These are phyloP conservation scores for Leptinotarsa haldemani DNA, from an alignment of 2,888 invertebrate genomes.

Conservation along the genomic window DNA sequence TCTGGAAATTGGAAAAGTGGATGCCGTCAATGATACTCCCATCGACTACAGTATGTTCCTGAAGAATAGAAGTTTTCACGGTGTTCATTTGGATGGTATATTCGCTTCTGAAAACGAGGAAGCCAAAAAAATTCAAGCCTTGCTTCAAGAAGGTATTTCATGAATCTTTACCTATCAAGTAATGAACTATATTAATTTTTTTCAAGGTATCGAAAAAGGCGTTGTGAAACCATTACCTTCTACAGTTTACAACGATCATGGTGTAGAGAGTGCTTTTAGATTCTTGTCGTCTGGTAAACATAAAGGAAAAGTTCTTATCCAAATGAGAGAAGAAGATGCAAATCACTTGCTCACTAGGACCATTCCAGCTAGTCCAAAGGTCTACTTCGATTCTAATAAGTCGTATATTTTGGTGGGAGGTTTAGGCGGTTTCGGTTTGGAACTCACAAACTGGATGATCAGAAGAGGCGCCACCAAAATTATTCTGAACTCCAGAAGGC, in stretches of 20 bases:
- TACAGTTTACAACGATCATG: constrained; percentile 72
- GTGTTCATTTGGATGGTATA: constrained; percentile 79
- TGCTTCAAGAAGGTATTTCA: constrained; percentile 67
- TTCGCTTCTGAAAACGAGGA: constrained; percentile 68
- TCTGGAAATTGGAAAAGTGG: constrained; percentile 88
- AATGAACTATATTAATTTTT: background rate
- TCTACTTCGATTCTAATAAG: constrained; percentile 56
- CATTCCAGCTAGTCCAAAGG: constrained; percentile 42
- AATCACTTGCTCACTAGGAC: constrained; percentile 33
- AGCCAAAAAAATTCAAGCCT: constrained; percentile 67
- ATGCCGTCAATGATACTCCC: constrained; percentile 75
- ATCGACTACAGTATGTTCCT: constrained; percentile 74
- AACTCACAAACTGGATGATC: constrained; percentile 72
- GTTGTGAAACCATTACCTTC: constrained; percentile 76
- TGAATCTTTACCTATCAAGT: too few species aligned
- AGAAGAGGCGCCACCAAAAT: constrained; percentile 71
- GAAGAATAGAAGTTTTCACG: constrained; percentile 80
- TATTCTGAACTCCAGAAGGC: constrained; percentile 72
- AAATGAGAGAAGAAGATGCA: constrained; percentile 56
- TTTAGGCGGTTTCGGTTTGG: constrained; percentile 76
- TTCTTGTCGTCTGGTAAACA: constrained; percentile 78
- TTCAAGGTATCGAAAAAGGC: constrained; percentile 70
- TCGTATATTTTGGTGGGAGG: constrained; percentile 67
- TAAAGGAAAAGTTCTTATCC: constrained; percentile 77
- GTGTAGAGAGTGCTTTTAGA: constrained; percentile 79